A percentile compares a stretch with the other conserved stretches of the same genome.
phyloP scores from a whole-genome alignment of 1,140 invertebrate genomes.

The Apocrypta bakeri region DNA sequence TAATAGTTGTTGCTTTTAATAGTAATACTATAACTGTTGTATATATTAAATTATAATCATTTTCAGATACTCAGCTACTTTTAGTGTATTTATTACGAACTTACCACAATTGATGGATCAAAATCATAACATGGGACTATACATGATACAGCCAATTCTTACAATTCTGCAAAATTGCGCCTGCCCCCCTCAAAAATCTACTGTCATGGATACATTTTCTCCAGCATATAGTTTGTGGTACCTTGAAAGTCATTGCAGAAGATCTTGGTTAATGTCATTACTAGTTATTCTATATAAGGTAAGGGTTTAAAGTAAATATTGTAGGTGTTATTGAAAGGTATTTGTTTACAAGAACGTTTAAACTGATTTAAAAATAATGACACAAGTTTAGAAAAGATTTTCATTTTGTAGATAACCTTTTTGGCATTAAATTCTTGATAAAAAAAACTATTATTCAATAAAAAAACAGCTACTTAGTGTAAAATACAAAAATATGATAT shows the following conservation, averaged over 20 bases:
- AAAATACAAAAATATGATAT: no score
- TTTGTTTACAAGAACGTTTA: no score
- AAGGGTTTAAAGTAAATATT: slow-evolving; percentile 44
- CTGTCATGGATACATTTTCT: slow-evolving; percentile 74
- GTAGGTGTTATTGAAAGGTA: no score
- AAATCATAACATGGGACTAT: slow-evolving; percentile 92
- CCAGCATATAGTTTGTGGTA: slow-evolving; percentile 91
- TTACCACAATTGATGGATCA: slow-evolving; percentile 95
- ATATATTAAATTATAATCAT: no score
- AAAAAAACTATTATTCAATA: no score
- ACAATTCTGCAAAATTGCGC: slow-evolving; percentile 92
- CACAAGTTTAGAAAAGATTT: no score
- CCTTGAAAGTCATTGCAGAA: slow-evolving; percentile 87
- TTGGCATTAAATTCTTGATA: no score
- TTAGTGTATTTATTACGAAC: slow-evolving; percentile 96
- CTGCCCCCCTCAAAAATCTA: slow-evolving; percentile 77
- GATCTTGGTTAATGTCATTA: slow-evolving; percentile 94
- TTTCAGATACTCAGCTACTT: slow-evolving; percentile 89
- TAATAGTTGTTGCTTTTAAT: no score
- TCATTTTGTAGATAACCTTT: no score
- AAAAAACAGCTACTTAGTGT: no score
- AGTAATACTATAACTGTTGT: not conserved
- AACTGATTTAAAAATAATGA: no score
- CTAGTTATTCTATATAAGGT: slow-evolving; percentile 98
- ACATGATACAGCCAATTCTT: slow-evolving; percentile 89